Percentiles rank a stretch among this genome's conserved stretches.
Evolutionary conservation across 1,140 invertebrate species (phyloP).

Genomic region (Cotesia vestalis): DNA sequence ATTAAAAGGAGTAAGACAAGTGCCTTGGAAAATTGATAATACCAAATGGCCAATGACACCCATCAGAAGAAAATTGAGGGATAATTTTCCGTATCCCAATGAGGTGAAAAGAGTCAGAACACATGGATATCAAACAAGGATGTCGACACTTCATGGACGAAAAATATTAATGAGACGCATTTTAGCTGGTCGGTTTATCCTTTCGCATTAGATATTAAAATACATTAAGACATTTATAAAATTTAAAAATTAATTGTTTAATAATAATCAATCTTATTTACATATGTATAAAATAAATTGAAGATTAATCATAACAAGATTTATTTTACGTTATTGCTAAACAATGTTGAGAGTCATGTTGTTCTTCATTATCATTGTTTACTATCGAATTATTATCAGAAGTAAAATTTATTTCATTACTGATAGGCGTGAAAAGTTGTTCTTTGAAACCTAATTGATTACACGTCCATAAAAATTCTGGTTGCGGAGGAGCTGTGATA

Average conservation of each 20-base stretch:
- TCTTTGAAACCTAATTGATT: slow-evolving; percentile 46
- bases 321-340: slow-evolving; percentile 15
- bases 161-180: slow-evolving; percentile 78
- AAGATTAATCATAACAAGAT: slow-evolving; percentile 17
- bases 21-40: background rate
- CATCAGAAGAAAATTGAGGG: slow-evolving; percentile 66
- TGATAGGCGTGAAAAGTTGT: slow-evolving; percentile 9
- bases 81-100: slow-evolving; percentile 77
- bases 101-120: slow-evolving; percentile 75
- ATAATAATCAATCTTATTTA: slow-evolving; percentile 23
- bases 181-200: slow-evolving; percentile 75
- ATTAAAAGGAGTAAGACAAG: slow-evolving; percentile 1
- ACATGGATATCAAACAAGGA: slow-evolving; percentile 75
- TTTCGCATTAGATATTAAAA: slow-evolving; percentile 70
- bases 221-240: slow-evolving; percentile 20
- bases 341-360: background rate
- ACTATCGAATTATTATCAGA: background rate
- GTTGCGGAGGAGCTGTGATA: slow-evolving; percentile 55
- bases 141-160: slow-evolving; percentile 74
- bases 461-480: slow-evolving; percentile 61
- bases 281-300: slow-evolving; percentile 13
- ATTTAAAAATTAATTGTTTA: slow-evolving; percentile 24
- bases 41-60: slow-evolving; percentile 44
- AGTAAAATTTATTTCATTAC: background rate
- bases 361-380: background rate